A percentile compares a stretch with the other conserved stretches of the same genome.
These are phyloP conservation scores for Athene cunicularia DNA, from an alignment of 2,113 vertebrate genomes.

Conservation along the genomic window DNA sequence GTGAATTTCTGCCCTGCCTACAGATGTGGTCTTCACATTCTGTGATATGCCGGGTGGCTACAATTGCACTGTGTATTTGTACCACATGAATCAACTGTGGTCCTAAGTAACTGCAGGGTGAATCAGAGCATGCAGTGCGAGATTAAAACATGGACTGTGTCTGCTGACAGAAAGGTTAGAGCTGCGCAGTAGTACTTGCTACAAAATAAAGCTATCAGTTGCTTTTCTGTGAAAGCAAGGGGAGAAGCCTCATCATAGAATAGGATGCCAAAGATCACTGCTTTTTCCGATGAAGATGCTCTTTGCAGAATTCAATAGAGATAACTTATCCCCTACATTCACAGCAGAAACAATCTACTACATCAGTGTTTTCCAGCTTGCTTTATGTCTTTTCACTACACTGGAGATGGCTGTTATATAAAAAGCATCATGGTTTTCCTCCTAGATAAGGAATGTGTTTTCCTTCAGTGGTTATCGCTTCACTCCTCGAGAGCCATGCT, in stretches of 20 bases:
- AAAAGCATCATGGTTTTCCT: background rate
- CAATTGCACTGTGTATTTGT: accelerated
- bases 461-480: background rate
- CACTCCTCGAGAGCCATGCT: background rate
- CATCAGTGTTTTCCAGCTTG: background rate
- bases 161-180: background rate
- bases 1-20: background rate
- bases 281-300: background rate
- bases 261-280: background rate
- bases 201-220: background rate
- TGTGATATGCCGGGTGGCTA: background rate
- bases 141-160: accelerated
- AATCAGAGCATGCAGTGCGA: accelerated
- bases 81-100: background rate
- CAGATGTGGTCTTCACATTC: background rate
- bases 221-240: background rate
- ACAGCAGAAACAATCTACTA: background rate
- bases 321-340: background rate
- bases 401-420: background rate
- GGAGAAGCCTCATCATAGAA: background rate
- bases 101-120: no score
- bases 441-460: background rate
- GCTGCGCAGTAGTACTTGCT: background rate
- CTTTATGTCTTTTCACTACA: background rate
- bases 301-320: background rate